Evolutionary conservation across 2,888 invertebrate genomes (phyloP).

Genomic region (Cerceris rybyensis): DNA sequence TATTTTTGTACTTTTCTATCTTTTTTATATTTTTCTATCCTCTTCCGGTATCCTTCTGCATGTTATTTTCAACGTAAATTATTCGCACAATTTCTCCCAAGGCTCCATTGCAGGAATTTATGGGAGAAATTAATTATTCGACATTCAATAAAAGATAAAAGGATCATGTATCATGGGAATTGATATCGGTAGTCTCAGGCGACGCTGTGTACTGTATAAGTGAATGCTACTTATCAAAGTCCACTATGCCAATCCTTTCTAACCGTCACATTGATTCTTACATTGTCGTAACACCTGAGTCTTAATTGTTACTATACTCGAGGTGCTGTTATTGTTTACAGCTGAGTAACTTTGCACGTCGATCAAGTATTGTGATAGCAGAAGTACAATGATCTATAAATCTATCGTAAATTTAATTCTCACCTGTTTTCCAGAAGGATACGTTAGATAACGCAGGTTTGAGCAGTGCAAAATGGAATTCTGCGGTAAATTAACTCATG

Average conservation of each 20-base stretch:
- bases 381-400: slow-evolving; percentile 15
- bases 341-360: slow-evolving; percentile 13
- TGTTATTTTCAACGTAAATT: no score
- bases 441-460: background rate
- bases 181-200: background rate
- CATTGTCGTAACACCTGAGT: slow-evolving; percentile 10
- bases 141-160: background rate
- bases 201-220: background rate
- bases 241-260: slow-evolving; percentile 1
- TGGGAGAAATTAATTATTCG: background rate
- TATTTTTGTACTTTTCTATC: no score
- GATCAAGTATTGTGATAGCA: slow-evolving; percentile 19
- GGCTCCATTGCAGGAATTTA: background rate
- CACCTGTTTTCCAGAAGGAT: background rate
- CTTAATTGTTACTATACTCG: slow-evolving; percentile 14
- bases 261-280: background rate
- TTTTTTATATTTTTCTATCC: no score
- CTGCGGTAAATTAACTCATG: no score
- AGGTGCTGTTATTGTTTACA: slow-evolving; percentile 15
- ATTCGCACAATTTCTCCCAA: background rate
- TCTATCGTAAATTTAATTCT: slow-evolving; percentile 5
- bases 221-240: background rate
- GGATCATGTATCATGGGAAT: background rate
- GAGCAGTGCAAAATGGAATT: background rate
- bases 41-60: no score